These are phyloP conservation scores for Charanyca ferruginea DNA, from an alignment of 2,888 invertebrate genomes.

Conservation along the genomic window DNA sequence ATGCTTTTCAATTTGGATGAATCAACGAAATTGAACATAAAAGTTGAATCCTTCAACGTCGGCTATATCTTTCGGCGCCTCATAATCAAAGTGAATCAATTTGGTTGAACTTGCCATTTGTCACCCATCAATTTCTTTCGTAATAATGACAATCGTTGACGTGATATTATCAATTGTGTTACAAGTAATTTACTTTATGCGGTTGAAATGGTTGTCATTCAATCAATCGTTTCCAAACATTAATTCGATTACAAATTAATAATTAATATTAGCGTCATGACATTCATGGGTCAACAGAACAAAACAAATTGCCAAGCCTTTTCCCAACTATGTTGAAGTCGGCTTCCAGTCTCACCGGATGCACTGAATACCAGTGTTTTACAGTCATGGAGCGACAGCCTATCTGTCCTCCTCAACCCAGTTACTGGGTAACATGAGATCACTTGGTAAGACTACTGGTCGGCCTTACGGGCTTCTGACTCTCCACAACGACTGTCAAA, in stretches of 20 bases:
- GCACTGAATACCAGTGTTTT: too few species aligned
- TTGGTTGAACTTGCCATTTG: not conserved
- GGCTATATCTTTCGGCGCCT: not conserved
- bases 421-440: too few species aligned
- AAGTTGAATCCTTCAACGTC: not conserved
- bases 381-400: too few species aligned
- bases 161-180: conserved; percentile 17
- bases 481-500: too few species aligned
- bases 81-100: not conserved
- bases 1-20: not conserved
- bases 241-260: conserved; percentile 10
- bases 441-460: too few species aligned
- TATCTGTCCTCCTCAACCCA: too few species aligned
- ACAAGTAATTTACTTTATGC: conserved; percentile 11
- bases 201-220: conserved; percentile 12
- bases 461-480: too few species aligned
- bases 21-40: not conserved
- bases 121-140: not conserved
- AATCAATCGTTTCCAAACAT: conserved; percentile 1
- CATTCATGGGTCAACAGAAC: not conserved
- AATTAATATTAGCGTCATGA: not conserved
- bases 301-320: too few species aligned
- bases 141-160: not conserved
- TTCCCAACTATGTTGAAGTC: too few species aligned
- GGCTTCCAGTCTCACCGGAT: too few species aligned